Conservation (phyloP, 2,113 vertebrate genomes). For the Drymodes brunneopygia region DNA sequence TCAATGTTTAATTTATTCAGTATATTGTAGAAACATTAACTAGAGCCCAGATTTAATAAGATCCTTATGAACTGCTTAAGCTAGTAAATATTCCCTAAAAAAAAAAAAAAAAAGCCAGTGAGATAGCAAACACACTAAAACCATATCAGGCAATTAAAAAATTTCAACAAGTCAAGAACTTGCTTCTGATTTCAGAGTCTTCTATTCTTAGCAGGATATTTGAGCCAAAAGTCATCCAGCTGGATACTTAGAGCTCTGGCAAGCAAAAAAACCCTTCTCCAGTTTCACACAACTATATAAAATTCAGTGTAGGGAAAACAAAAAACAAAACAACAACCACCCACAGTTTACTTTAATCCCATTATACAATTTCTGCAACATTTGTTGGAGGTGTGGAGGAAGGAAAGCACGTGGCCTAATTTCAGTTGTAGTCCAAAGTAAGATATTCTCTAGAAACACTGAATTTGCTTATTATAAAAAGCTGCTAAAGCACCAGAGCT, state of each 20-base stretch:
- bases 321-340: neutral
- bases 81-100: neutral
- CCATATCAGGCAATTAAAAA: too few species aligned
- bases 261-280: neutral
- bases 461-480: neutral
- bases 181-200: neutral
- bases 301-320: neutral
- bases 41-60: neutral
- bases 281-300: neutral
- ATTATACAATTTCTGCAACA: neutral
- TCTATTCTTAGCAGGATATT: neutral
- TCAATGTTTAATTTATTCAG: neutral
- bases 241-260: neutral
- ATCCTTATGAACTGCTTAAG: neutral
- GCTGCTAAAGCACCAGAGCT: neutral
- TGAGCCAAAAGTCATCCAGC: neutral
- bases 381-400: neutral
- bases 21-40: neutral
- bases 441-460: neutral
- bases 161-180: too few species aligned
- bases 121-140: too few species aligned
- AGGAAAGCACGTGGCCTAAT: neutral
- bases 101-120: neutral
- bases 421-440: neutral
- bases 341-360: neutral